phyloP scores from a whole-genome alignment of 2,888 invertebrate species.

The Ichneumon xanthorius region DNA sequence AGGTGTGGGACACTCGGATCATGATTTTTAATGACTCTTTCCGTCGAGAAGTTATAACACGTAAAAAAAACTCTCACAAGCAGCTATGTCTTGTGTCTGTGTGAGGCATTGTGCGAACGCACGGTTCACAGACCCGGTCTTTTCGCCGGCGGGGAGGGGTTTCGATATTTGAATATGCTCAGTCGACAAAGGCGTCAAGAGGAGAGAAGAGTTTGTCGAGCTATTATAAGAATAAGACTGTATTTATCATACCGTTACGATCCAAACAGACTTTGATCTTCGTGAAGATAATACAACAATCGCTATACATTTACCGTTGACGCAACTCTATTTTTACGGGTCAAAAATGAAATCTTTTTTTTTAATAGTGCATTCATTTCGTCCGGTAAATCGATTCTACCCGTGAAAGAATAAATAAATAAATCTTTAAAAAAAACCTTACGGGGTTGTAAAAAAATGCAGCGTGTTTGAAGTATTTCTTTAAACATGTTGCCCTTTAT shows the following conservation, averaged over 20 bases:
- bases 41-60: slow-evolving; percentile 10
- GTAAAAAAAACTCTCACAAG: slow-evolving; percentile 5
- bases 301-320: neutral
- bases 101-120: slow-evolving; percentile 28
- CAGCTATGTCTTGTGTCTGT: slow-evolving; percentile 29
- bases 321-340: neutral
- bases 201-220: neutral
- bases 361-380: neutral
- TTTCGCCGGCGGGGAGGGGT: slow-evolving; percentile 25
- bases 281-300: slow-evolving; percentile 1
- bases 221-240: slow-evolving; percentile 14
- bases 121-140: slow-evolving; percentile 48
- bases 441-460: neutral
- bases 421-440: neutral
- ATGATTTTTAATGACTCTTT: slow-evolving; percentile 56
- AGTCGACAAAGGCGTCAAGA: neutral
- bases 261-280: neutral
- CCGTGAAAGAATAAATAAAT: neutral
- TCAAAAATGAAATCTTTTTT: neutral
- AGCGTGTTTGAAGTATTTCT: neutral
- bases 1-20: slow-evolving; percentile 64
- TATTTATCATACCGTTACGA: slow-evolving; percentile 2
- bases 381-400: neutral
- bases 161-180: slow-evolving; percentile 27
- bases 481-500: neutral